A percentile compares a stretch with the other conserved stretches of the same genome.
phyloP scores from a whole-genome alignment of 2,113 vertebrate species.

The Chlamydotis undulata region DNA sequence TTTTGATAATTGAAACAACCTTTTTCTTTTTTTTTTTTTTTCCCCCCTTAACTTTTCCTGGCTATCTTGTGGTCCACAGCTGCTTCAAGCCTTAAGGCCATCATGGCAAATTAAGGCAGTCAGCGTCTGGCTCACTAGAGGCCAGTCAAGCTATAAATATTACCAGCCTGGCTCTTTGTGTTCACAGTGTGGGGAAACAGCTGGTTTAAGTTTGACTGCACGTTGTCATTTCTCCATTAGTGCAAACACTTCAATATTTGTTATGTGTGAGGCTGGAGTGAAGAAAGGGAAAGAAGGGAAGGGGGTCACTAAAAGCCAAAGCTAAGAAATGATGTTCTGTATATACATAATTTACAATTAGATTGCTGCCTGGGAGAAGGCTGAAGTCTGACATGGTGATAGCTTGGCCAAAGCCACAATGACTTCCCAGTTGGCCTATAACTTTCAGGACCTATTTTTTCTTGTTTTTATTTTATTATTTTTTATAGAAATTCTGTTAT shows the following conservation, averaged over 20 bases:
- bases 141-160: slow-evolving; percentile 67
- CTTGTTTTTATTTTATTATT: slow-evolving; percentile 44
- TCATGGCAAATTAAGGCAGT: slow-evolving; percentile 17
- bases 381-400: slow-evolving; percentile 14
- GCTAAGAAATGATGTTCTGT: slow-evolving; percentile 41
- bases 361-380: slow-evolving; percentile 18
- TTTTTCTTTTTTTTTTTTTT: neutral
- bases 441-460: slow-evolving; percentile 33
- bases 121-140: slow-evolving; percentile 44
- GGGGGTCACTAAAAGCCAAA: slow-evolving; percentile 52
- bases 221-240: slow-evolving; percentile 62
- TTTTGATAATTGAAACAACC: neutral
- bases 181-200: slow-evolving; percentile 52
- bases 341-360: slow-evolving; percentile 45
- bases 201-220: slow-evolving; percentile 73
- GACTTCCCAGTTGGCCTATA: slow-evolving; percentile 53
- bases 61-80: neutral
- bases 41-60: neutral
- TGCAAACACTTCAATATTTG: slow-evolving; percentile 60
- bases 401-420: slow-evolving; percentile 36
- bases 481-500: slow-evolving; percentile 39
- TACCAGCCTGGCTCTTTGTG: slow-evolving; percentile 24
- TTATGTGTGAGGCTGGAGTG: slow-evolving; percentile 53
- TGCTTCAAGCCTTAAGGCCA: slow-evolving; percentile 9
- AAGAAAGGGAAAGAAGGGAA: slow-evolving; percentile 61